Evolutionary conservation across 2,113 vertebrate genomes (phyloP), one percentile per base, ranked within the genome.

Genomic region (Vulpes vulpes): DNA sequence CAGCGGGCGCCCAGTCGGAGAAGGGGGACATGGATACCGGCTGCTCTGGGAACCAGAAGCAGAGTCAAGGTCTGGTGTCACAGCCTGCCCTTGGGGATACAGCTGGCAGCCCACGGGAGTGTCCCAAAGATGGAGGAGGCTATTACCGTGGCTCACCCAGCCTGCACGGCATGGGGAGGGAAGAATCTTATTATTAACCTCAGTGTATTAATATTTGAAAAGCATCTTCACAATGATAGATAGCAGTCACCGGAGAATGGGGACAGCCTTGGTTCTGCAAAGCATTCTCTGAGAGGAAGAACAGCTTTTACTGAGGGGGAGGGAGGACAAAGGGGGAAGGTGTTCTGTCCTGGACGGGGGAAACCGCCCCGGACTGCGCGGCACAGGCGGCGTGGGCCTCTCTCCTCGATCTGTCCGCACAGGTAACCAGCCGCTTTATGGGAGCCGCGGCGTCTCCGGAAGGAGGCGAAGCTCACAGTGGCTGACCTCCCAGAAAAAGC

Each of bases 171-270:
- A 27, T 0, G 1, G 71, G 64, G 82, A 96, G 91, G 65, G 91
- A 78, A 73, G 14, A 79, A 55, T 89, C 85, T 98, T 96, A 97
- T 98, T 96, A 98, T 97, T 96, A 98, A 96, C 96, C 62, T 96
- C 27, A 0, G 55, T 1, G 30, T 80, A 81, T 98, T 96, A 98
- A 98, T 98, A 97, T 97, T 97, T 98, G 94, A 98, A 93, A 93
- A 86, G 91, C 84, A 35, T 87, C 94, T 93, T 94, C 86, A 82
- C 3, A 22, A 53, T 96, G 97, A 95, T 88, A 85, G 96, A 97
- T 87, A 91, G 96, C 73, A 96, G 87, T 94, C 83, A 94, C 35
- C 87, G 14, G 9, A 32, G 38, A 88, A 91, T 80, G 82, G 73
- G 91, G 93, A 55, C 20, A 90, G 88, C 64, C 8, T 51, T 78